A percentile compares a stretch with the other conserved stretches of the same genome.
phyloP scores from a whole-genome alignment of 2,113 vertebrate species.

The Psettodes erumei region DNA sequence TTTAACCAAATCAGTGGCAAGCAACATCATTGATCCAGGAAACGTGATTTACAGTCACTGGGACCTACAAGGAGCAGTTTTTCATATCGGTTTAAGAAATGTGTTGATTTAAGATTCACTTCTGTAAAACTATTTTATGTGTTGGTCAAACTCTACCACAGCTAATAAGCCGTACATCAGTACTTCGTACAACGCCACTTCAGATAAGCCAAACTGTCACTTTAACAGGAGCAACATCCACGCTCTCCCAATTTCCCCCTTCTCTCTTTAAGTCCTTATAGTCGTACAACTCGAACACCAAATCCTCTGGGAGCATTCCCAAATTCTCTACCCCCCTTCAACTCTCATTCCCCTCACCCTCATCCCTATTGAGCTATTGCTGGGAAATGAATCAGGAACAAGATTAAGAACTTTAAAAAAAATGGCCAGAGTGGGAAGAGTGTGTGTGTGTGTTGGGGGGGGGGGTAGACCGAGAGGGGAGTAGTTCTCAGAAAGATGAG shows the following conservation, averaged over 20 bases:
- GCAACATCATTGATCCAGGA: neutral
- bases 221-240: slow-evolving; percentile 10
- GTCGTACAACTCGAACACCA: slow-evolving; percentile 30
- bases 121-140: no score
- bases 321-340: slow-evolving; percentile 43
- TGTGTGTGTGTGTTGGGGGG: no score
- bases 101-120: no score
- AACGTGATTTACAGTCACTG: neutral
- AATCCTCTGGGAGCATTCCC: slow-evolving; percentile 50
- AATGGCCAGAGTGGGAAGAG: slow-evolving; percentile 39
- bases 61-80: neutral
- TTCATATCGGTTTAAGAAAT: no score
- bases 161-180: no score
- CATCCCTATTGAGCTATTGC: slow-evolving; percentile 21
- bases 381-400: slow-evolving; percentile 54
- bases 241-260: neutral
- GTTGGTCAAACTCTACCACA: no score
- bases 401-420: slow-evolving; percentile 69
- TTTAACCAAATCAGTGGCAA: neutral
- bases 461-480: slow-evolving; percentile 37
- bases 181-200: no score
- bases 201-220: no score
- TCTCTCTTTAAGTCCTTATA: slow-evolving; percentile 30
- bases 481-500: slow-evolving; percentile 59
- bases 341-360: slow-evolving; percentile 29